Percentiles rank a stretch among this genome's conserved stretches.
Conservation (phyloP, 2,888 invertebrate genomes). For the Athetis lepigone region DNA sequence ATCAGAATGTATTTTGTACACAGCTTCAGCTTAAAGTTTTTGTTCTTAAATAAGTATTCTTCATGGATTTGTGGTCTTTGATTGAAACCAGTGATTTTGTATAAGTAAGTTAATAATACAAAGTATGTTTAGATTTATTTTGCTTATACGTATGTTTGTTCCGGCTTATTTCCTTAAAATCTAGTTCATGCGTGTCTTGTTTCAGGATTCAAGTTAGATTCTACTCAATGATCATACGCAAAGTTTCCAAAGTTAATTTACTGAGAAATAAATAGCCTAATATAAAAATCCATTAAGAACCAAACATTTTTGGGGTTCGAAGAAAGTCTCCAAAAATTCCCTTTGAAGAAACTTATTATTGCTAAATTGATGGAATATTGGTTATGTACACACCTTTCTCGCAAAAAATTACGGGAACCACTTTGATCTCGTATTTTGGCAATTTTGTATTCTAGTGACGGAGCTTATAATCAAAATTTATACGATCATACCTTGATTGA, state of each 20-base stretch:
- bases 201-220: background rate
- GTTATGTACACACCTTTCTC: constrained; percentile 67
- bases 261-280: background rate
- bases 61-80: too few species aligned
- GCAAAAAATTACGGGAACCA: constrained; percentile 65
- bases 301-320: too few species aligned
- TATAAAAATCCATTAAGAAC: background rate
- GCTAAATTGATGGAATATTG: constrained; percentile 68
- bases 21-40: too few species aligned
- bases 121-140: too few species aligned
- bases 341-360: constrained; percentile 61
- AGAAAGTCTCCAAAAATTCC: constrained; percentile 34
- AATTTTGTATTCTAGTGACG: constrained; percentile 73
- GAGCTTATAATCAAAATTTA: constrained; percentile 74
- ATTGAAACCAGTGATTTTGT: too few species aligned
- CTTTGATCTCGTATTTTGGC: constrained; percentile 72
- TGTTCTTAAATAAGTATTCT: too few species aligned
- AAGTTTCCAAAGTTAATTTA: background rate
- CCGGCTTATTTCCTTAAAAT: too few species aligned
- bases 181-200: too few species aligned
- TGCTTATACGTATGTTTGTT: too few species aligned
- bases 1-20: too few species aligned
- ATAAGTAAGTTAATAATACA: too few species aligned
- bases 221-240: too few species aligned
- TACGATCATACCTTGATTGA: constrained; percentile 63